Evolutionary conservation across 2,797 vertebrate species (phyloP).

Genomic region (Pseudochaenichthys georgianus): DNA sequence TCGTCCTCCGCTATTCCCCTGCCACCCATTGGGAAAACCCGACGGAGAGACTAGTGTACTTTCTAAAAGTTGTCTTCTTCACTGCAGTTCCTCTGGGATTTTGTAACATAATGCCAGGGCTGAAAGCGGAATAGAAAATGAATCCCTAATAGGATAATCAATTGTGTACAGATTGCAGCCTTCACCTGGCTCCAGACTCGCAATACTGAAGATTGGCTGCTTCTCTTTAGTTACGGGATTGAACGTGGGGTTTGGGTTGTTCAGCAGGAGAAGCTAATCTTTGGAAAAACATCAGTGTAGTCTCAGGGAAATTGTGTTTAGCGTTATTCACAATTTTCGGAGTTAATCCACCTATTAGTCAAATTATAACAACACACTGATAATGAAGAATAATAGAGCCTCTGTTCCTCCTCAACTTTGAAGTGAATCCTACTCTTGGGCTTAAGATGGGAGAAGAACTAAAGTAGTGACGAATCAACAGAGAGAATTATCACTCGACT

Average conservation of each 20-base stretch:
- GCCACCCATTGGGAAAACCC: background rate
- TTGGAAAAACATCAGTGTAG: background rate
- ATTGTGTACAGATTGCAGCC: background rate
- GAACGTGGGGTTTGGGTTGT: no score
- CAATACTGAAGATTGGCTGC: background rate
- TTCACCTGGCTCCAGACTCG: background rate
- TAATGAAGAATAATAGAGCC: background rate
- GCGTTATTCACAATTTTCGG: background rate
- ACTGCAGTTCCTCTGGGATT: background rate
- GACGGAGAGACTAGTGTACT: background rate
- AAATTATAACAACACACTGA: background rate
- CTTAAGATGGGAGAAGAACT: background rate
- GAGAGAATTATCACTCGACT: background rate
- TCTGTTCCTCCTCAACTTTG: no score
- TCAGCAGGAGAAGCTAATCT: no score
- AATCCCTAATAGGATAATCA: background rate
- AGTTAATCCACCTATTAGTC: background rate
- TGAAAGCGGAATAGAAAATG: background rate
- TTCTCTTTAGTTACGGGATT: background rate
- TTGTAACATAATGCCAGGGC: background rate
- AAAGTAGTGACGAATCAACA: background rate
- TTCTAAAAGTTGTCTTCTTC: background rate
- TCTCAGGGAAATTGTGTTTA: background rate
- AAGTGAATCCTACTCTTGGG: no score
- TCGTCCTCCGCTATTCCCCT: constrained; percentile 12